These are phyloP conservation scores for Ciconia boyciana DNA, from an alignment of 2,113 vertebrate genomes.

Conservation along the genomic window DNA sequence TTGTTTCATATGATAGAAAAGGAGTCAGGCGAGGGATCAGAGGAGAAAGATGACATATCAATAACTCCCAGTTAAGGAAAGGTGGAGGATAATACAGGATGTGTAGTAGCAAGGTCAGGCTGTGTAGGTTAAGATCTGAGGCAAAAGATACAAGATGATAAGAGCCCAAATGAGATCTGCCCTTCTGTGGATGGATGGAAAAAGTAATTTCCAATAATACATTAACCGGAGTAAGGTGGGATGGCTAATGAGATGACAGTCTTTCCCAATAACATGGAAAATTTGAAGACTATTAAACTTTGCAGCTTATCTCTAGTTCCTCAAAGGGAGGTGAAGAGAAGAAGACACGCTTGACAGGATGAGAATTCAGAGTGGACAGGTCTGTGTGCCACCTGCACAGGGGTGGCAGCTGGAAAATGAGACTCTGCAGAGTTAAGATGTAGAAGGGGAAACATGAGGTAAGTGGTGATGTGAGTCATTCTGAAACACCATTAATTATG, in stretches of 20 bases:
- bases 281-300: not conserved
- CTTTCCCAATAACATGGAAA: not conserved
- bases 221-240: not conserved
- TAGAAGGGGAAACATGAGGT: not conserved
- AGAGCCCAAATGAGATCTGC: not conserved
- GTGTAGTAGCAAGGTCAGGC: too few species aligned
- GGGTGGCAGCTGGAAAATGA: not conserved
- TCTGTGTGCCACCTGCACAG: not conserved
- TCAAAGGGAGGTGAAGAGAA: not conserved
- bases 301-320: not conserved
- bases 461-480: not conserved
- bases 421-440: not conserved
- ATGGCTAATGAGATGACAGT: not conserved
- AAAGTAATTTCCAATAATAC: not conserved
- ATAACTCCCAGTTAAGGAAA: not conserved
- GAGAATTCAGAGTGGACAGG: not conserved
- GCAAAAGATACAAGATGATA: not conserved
- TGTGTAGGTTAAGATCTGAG: not conserved
- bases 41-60: not conserved
- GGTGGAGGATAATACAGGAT: not conserved
- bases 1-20: not conserved
- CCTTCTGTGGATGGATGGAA: not conserved
- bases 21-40: rapidly evolving
- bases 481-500: not conserved
- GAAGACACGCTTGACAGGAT: not conserved